These are phyloP conservation scores for Pagetopsis macropterus DNA, from an alignment of 2,797 vertebrate genomes.

Conservation along the genomic window DNA sequence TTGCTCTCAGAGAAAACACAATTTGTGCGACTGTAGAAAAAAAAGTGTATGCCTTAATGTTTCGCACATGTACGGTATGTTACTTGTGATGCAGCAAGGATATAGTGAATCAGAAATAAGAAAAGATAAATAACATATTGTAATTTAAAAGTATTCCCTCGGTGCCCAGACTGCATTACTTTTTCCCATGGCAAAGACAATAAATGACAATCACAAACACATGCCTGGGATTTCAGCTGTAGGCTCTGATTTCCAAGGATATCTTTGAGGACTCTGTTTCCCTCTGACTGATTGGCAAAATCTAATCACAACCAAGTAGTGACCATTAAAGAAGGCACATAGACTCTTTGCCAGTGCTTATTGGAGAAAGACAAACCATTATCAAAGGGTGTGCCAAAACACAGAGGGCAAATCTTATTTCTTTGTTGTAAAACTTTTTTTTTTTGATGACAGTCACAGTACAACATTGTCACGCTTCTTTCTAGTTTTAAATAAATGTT, in stretches of 20 bases:
- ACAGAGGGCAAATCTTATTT: constrained; percentile 27
- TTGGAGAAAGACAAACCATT: constrained; percentile 44
- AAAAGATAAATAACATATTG: constrained; percentile 44
- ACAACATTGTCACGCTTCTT: constrained; percentile 1
- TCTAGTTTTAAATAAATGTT: constrained; percentile 33
- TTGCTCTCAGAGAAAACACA: not conserved
- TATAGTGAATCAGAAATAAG: constrained; percentile 18
- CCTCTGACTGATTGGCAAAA: constrained; percentile 73
- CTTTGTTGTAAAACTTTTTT: not conserved
- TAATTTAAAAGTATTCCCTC: constrained; percentile 47
- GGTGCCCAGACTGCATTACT: constrained; percentile 52
- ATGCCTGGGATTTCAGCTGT: constrained; percentile 76
- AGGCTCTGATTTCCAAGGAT: constrained; percentile 69
- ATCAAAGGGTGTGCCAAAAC: constrained; percentile 30
- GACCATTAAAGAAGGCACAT: constrained; percentile 60
- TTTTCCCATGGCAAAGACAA: constrained; percentile 79
- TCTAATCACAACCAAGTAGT: constrained; percentile 75
- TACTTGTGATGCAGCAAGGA: constrained; percentile 12
- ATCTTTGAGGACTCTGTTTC: constrained; percentile 62
- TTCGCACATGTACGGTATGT: not conserved
- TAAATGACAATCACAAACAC: constrained; percentile 82
- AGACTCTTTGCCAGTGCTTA: constrained; percentile 44
- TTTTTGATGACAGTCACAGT: constrained; percentile 4
- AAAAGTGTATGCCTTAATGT: not conserved
- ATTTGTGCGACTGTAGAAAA: not conserved